Conservation (phyloP, 2,113 vertebrate species). For the Pseudonaja textilis region DNA sequence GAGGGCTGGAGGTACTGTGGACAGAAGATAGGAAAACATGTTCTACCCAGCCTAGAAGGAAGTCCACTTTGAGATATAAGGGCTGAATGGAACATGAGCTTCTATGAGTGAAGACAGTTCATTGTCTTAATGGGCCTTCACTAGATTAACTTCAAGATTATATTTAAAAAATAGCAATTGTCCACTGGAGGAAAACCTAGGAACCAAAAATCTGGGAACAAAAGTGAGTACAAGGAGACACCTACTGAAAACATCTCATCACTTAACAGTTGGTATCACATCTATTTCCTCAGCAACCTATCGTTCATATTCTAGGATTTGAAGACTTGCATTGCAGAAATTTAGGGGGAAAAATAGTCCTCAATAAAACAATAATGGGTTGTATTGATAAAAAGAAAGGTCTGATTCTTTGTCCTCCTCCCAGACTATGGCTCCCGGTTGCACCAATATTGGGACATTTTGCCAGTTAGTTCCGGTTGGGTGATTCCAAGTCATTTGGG, state of each 20-base stretch:
- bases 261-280: not conserved
- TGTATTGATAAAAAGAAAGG: not conserved
- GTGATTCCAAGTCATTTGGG: not conserved
- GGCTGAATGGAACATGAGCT: not conserved
- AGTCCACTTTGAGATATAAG: not conserved
- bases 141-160: not conserved
- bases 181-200: not conserved
- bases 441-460: not conserved
- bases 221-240: not conserved
- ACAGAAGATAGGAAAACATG: not conserved
- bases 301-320: not conserved
- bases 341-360: not conserved
- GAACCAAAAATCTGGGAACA: not conserved
- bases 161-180: not conserved
- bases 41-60: not conserved
- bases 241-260: not conserved
- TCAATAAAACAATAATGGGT: not conserved
- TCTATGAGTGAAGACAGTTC: not conserved
- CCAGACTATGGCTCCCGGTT: not conserved
- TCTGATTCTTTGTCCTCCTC: not conserved
- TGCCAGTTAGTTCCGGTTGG: not conserved
- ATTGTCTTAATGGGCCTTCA: not conserved
- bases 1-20: not conserved
- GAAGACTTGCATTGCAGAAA: not conserved
- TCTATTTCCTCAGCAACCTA: not conserved